phyloP scores from a whole-genome alignment of 2,113 vertebrate species.

The Castor canadensis region DNA sequence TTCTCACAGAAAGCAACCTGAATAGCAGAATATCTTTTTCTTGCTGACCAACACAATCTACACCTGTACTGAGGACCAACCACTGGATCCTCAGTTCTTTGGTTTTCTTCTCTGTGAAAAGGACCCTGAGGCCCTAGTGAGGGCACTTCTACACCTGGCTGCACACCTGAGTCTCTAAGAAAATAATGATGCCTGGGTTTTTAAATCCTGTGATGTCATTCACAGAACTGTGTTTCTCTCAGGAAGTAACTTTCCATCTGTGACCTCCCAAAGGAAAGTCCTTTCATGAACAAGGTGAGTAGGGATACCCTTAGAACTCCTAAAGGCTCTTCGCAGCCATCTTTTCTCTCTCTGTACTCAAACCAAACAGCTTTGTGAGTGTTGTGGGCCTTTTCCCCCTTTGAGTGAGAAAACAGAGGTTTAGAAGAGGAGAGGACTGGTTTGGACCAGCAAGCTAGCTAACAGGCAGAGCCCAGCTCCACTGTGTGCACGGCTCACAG shows the following conservation, averaged over 20 bases:
- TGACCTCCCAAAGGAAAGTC: not conserved
- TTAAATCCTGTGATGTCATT: not conserved
- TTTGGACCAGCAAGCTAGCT: not conserved
- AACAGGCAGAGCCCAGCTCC: not conserved
- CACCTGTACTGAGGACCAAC: not conserved
- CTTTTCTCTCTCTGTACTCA: constrained; percentile 22
- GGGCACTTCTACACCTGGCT: not conserved
- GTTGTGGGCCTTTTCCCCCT: not conserved
- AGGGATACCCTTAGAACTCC: not conserved
- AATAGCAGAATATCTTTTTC: not conserved
- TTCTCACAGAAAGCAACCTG: not conserved
- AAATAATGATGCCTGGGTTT: not conserved
- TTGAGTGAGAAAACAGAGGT: not conserved
- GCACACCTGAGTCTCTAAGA: not conserved
- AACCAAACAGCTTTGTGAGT: not conserved
- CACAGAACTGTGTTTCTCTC: not conserved
- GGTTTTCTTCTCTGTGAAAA: not conserved
- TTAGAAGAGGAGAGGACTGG: not conserved
- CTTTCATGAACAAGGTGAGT: not conserved
- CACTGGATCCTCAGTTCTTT: not conserved
- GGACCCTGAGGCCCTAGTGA: not conserved
- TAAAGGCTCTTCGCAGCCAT: not conserved
- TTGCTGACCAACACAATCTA: not conserved
- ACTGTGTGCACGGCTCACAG: accelerated
- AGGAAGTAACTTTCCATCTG: not conserved